Percentiles rank a stretch among this genome's conserved stretches.
Conservation (phyloP, 2,888 invertebrate species). For the Selenia dentaria region DNA sequence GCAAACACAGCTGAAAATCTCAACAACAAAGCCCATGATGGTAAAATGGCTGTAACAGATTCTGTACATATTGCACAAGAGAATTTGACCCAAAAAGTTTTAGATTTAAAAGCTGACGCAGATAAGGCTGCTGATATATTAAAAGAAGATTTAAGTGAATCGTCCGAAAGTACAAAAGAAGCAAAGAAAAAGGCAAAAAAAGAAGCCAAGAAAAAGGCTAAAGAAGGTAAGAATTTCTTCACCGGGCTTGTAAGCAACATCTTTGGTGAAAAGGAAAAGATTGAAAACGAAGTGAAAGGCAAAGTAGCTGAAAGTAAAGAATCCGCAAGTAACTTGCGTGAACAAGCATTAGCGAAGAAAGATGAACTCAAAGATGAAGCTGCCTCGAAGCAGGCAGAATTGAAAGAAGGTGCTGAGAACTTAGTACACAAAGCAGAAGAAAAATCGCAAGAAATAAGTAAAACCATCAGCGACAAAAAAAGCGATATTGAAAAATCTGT, state of each 20-base stretch:
- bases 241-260: constrained; percentile 74
- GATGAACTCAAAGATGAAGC: constrained; percentile 56
- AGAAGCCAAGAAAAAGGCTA: constrained; percentile 71
- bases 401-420: constrained; percentile 46
- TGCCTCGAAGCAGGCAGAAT: constrained; percentile 55
- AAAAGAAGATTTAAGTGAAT: constrained; percentile 58
- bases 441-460: constrained; percentile 50
- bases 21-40: constrained; percentile 60
- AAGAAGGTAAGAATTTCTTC: constrained; percentile 75
- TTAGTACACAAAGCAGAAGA: constrained; percentile 44
- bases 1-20: constrained; percentile 52
- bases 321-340: constrained; percentile 57
- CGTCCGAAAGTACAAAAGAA: constrained; percentile 58
- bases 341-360: constrained; percentile 62
- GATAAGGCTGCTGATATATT: constrained; percentile 53
- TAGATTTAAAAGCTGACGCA: constrained; percentile 53
- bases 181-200: constrained; percentile 52
- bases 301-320: constrained; percentile 69
- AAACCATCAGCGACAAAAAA: constrained; percentile 44
- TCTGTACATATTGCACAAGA: constrained; percentile 50
- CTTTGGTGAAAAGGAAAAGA: constrained; percentile 75
- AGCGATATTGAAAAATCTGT: constrained; percentile 47
- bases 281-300: constrained; percentile 68
- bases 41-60: constrained; percentile 57
- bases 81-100: constrained; percentile 50